Conservation (phyloP, 2,113 vertebrate genomes). For the Scartelaos histophorus region DNA sequence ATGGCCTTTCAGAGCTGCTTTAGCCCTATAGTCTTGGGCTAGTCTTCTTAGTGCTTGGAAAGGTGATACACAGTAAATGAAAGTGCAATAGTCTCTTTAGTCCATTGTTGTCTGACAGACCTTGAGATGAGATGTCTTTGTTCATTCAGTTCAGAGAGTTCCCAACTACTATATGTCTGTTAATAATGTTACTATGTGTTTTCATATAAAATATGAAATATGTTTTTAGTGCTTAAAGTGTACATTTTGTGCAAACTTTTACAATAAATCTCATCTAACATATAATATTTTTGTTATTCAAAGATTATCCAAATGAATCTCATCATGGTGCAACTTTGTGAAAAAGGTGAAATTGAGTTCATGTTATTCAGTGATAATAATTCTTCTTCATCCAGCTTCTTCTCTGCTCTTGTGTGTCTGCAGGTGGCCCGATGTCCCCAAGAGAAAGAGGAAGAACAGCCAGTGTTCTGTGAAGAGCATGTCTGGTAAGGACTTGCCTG, state of each 20-base stretch:
- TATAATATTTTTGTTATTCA: neutral
- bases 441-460: slow-evolving; percentile 93
- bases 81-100: neutral
- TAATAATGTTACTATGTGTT: neutral
- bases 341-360: neutral
- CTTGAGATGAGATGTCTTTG: neutral
- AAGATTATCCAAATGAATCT: neutral
- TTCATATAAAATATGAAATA: neutral
- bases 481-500: slow-evolving; percentile 80
- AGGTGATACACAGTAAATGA: neutral
- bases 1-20: no score
- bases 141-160: neutral
- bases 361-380: neutral
- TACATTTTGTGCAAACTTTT: neutral
- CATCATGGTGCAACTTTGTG: neutral
- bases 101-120: no score
- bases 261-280: neutral
- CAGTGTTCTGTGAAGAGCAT: slow-evolving; percentile 92
- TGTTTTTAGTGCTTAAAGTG: neutral
- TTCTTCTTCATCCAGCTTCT: slow-evolving; percentile 1
- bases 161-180: neutral
- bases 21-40: no score
- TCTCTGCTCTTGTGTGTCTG: neutral
- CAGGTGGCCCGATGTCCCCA: slow-evolving; percentile 89
- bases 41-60: neutral